Conservation (phyloP, 2,888 invertebrate species). For the Aricia artaxerxes region DNA sequence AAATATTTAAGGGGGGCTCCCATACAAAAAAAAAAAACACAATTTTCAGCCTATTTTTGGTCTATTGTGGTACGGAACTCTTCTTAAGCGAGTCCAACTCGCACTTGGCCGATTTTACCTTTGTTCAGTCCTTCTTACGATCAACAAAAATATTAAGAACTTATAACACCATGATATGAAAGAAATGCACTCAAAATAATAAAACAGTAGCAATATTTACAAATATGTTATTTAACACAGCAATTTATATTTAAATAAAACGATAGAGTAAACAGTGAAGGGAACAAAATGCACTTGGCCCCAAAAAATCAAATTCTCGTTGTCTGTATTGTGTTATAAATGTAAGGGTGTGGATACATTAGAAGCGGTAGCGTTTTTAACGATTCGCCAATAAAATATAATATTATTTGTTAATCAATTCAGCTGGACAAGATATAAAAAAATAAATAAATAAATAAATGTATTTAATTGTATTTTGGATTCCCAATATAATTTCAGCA, state of each 20-base stretch:
- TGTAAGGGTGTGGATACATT: constrained; percentile 32
- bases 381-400: background rate
- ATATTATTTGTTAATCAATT: background rate
- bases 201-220: background rate
- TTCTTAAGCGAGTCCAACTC: no score
- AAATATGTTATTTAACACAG: background rate
- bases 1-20: no score
- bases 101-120: no score
- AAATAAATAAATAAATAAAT: no score
- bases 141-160: no score
- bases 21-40: no score
- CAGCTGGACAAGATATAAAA: no score
- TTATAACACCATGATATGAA: background rate
- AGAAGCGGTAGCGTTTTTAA: constrained; percentile 42
- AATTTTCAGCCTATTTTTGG: no score
- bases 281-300: constrained; percentile 42
- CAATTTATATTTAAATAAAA: constrained; percentile 25
- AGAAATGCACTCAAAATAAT: background rate
- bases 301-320: constrained; percentile 60
- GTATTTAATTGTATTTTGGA: no score
- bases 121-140: no score
- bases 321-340: constrained; percentile 49
- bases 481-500: no score
- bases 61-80: no score
- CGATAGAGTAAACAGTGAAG: constrained; percentile 24